A percentile compares a stretch with the other conserved stretches of the same genome.
These are phyloP conservation scores for Smutsia temminckii DNA, from an alignment of 2,797 vertebrate genomes.

Conservation along the genomic window DNA sequence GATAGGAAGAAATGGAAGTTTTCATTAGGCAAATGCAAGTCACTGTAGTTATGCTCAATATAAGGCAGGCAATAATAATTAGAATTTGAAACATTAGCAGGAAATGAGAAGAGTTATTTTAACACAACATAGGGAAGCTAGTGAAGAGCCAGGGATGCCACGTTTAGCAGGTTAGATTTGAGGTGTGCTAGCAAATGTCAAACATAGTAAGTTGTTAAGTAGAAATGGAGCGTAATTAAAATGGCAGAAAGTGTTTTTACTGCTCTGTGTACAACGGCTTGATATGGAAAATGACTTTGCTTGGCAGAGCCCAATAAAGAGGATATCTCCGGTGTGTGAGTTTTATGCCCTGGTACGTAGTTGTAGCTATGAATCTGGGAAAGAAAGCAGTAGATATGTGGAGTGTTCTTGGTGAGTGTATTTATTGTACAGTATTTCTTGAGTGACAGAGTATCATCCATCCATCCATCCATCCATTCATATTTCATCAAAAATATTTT, in stretches of 20 bases:
- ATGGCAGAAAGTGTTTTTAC: background rate
- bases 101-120: conserved; percentile 41
- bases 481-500: background rate
- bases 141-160: background rate
- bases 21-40: conserved; percentile 44
- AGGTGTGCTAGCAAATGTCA: background rate
- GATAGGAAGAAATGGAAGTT: conserved; percentile 3
- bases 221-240: background rate
- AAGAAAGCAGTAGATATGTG: background rate
- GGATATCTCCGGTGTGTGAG: background rate
- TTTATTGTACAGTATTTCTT: background rate
- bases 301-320: background rate
- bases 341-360: background rate
- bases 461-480: background rate
- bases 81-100: conserved; percentile 1
- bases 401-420: background rate
- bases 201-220: background rate
- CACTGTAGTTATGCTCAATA: background rate
- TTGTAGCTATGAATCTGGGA: background rate
- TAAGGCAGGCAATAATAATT: conserved; percentile 37
- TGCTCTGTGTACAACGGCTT: background rate
- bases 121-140: background rate
- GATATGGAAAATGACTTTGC: background rate
- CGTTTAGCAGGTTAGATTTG: background rate
- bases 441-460: background rate